Percentiles rank a stretch among this genome's conserved stretches.
Evolutionary conservation across 2,888 invertebrate species (phyloP).

Genomic region (Lypha dubia): DNA sequence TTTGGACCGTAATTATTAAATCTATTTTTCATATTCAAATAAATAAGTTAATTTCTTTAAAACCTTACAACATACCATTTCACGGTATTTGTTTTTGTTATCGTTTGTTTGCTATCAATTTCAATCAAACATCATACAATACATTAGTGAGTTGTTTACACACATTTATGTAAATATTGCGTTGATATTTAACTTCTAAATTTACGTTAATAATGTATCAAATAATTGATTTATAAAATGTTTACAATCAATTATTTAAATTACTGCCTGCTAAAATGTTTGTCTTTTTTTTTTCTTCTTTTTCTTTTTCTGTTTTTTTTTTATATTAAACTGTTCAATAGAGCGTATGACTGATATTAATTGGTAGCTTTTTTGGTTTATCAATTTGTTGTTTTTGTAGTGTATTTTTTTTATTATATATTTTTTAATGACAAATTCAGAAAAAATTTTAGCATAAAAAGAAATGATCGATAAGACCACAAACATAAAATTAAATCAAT

Average conservation of each 20-base stretch:
- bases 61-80: background rate
- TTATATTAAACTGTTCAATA: constrained; percentile 1
- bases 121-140: constrained; percentile 10
- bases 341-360: constrained; percentile 60
- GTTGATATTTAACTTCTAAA: constrained; percentile 40
- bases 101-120: constrained; percentile 18
- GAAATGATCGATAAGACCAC: background rate
- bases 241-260: constrained; percentile 48
- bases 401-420: background rate
- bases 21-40: background rate
- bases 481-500: constrained; percentile 39
- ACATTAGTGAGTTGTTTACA: constrained; percentile 15
- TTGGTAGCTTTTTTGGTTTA: constrained; percentile 49
- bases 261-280: background rate
- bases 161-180: constrained; percentile 20
- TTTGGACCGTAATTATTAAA: background rate
- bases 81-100: background rate
- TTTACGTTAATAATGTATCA: background rate
- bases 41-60: background rate
- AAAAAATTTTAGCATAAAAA: constrained; percentile 12
- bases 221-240: constrained; percentile 47
- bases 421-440: constrained; percentile 14
- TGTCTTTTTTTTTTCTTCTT: too few species aligned
- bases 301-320: background rate
- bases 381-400: background rate